phyloP scores from a whole-genome alignment of 1,140 invertebrate species.

The Penaeus japonicus region DNA sequence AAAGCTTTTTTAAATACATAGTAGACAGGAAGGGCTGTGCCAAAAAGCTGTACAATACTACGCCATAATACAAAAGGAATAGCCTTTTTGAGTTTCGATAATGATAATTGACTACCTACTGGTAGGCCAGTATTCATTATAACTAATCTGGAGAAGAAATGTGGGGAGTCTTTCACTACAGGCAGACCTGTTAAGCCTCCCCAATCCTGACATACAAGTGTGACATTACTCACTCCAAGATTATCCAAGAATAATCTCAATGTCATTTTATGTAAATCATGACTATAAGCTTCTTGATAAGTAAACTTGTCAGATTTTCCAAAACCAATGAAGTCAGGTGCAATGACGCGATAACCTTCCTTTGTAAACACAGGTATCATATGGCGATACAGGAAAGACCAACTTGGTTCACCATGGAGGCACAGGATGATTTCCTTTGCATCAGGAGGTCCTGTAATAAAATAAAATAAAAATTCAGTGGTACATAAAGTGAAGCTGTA shows the following conservation, averaged over 20 bases:
- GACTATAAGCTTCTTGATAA: slow-evolving; percentile 40
- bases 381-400: slow-evolving; percentile 56
- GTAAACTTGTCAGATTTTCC: slow-evolving; percentile 59
- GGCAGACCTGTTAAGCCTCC: slow-evolving; percentile 46
- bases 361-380: slow-evolving; percentile 46
- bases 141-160: slow-evolving; percentile 47
- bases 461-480: background rate
- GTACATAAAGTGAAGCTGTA: no score
- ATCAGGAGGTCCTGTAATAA: slow-evolving; percentile 44
- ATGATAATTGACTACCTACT: slow-evolving; percentile 6
- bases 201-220: slow-evolving; percentile 58
- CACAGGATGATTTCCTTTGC: slow-evolving; percentile 43
- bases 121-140: slow-evolving; percentile 58
- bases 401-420: slow-evolving; percentile 56
- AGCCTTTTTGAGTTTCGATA: background rate
- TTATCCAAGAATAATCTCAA: slow-evolving; percentile 46
- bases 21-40: slow-evolving; percentile 22
- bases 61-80: slow-evolving; percentile 47
- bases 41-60: slow-evolving; percentile 26
- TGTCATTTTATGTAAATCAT: slow-evolving; percentile 44
- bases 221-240: slow-evolving; percentile 25
- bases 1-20: slow-evolving; percentile 30
- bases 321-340: slow-evolving; percentile 58
- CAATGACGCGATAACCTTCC: slow-evolving; percentile 55
- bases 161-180: slow-evolving; percentile 43